These are phyloP conservation scores for Caenorhabditis sp. DNA, from an alignment of 2,888 invertebrate genomes.

Conservation along the genomic window DNA sequence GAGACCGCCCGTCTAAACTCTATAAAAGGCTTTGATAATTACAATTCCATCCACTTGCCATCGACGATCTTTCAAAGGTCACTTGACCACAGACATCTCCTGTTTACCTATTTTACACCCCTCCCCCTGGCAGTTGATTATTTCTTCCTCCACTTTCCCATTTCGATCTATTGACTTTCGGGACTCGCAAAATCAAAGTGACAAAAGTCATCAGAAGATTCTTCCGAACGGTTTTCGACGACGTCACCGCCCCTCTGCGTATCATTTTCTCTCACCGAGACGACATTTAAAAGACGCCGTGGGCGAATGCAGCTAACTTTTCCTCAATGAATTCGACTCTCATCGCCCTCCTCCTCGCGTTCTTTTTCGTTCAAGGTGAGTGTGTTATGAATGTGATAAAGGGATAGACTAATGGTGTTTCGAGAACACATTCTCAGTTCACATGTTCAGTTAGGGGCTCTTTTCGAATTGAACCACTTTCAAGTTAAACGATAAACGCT, in stretches of 20 bases:
- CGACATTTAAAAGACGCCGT: conserved; percentile 50
- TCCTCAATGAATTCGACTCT: conserved; percentile 25
- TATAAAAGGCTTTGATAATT: too few species aligned
- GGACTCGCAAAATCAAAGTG: conserved; percentile 31
- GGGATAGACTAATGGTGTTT: too few species aligned
- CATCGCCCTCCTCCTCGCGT: conserved; percentile 6
- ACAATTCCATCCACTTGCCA: background rate
- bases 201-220: conserved; percentile 13
- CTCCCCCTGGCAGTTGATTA: too few species aligned
- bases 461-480: too few species aligned
- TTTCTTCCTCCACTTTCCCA: background rate
- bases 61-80: conserved; percentile 43
- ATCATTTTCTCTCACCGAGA: conserved; percentile 38
- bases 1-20: background rate
- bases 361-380: conserved; percentile 35
- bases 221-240: conserved; percentile 41
- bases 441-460: too few species aligned
- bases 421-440: too few species aligned
- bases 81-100: conserved; percentile 10
- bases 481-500: too few species aligned
- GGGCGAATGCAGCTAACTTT: conserved; percentile 3
- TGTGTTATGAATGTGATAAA: too few species aligned
- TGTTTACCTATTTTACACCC: background rate
- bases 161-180: background rate
- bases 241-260: conserved; percentile 39